Evolutionary conservation across 2,113 vertebrate genomes (phyloP).

Genomic region (Beaufortia kweichowensis): DNA sequence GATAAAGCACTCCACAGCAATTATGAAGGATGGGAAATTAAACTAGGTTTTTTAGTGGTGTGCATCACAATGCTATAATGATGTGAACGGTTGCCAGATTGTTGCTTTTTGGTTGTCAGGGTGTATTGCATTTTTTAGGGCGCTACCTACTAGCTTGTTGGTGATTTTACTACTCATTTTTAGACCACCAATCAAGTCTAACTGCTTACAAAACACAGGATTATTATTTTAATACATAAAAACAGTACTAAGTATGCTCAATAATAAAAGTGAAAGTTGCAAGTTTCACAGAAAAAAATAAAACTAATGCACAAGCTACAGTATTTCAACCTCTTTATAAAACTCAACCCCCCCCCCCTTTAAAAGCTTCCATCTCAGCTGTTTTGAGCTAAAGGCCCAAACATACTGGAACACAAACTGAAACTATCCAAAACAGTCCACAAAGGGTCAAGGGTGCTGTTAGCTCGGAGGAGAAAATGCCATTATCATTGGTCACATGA

Average conservation of each 20-base stretch:
- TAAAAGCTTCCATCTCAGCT: slow-evolving; percentile 23
- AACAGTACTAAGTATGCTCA: not conserved
- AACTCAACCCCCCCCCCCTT: not conserved
- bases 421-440: slow-evolving; percentile 12
- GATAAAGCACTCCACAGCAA: not conserved
- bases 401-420: slow-evolving; percentile 17
- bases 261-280: not conserved
- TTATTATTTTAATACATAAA: too few species aligned
- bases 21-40: not conserved
- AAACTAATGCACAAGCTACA: not conserved
- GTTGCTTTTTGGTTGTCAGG: too few species aligned
- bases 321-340: slow-evolving; percentile 10
- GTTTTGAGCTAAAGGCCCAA: not conserved
- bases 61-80: too few species aligned
- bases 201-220: too few species aligned
- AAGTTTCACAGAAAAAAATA: not conserved
- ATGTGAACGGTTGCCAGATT: too few species aligned
- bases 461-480: slow-evolving; percentile 31
- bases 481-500: slow-evolving; percentile 34
- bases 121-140: too few species aligned
- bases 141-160: too few species aligned
- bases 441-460: slow-evolving; percentile 40
- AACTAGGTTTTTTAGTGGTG: too few species aligned
- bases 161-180: too few species aligned
- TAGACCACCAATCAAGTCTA: too few species aligned